These are phyloP conservation scores for Andrena praecox DNA, from an alignment of 2,888 invertebrate genomes.

Conservation along the genomic window DNA sequence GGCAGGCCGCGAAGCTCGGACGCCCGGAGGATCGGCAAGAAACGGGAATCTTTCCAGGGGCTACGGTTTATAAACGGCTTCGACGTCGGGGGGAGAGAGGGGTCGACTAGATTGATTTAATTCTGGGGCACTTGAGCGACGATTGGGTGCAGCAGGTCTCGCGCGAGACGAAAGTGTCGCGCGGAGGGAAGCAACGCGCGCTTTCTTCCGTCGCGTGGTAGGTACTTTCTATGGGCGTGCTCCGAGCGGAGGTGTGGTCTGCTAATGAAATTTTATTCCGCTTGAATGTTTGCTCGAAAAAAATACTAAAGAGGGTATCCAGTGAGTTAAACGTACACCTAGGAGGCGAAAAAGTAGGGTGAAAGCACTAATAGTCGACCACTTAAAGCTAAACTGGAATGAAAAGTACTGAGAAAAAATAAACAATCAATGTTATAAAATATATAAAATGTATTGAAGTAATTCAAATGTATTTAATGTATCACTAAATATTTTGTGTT, in stretches of 20 bases:
- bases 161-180: slow-evolving; percentile 16
- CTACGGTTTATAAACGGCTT: background rate
- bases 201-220: slow-evolving; percentile 7
- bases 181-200: background rate
- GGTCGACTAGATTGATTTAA: background rate
- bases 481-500: too few species aligned
- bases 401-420: too few species aligned
- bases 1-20: background rate
- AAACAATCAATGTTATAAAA: too few species aligned
- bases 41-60: slow-evolving; percentile 12
- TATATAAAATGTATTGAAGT: too few species aligned
- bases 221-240: slow-evolving; percentile 32
- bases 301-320: background rate
- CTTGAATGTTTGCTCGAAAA: background rate
- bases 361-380: too few species aligned
- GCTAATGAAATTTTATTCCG: slow-evolving; percentile 21
- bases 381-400: too few species aligned
- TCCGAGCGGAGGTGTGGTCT: slow-evolving; percentile 9
- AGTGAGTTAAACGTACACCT: background rate
- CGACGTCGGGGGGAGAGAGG: background rate
- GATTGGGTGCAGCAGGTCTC: background rate
- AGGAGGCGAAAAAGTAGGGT: too few species aligned
- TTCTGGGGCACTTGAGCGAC: slow-evolving; percentile 13
- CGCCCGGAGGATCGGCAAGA: slow-evolving; percentile 6
- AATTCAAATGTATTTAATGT: too few species aligned